Evolutionary conservation across 1,140 invertebrate species (phyloP).

Genomic region (Bombus impatiens): DNA sequence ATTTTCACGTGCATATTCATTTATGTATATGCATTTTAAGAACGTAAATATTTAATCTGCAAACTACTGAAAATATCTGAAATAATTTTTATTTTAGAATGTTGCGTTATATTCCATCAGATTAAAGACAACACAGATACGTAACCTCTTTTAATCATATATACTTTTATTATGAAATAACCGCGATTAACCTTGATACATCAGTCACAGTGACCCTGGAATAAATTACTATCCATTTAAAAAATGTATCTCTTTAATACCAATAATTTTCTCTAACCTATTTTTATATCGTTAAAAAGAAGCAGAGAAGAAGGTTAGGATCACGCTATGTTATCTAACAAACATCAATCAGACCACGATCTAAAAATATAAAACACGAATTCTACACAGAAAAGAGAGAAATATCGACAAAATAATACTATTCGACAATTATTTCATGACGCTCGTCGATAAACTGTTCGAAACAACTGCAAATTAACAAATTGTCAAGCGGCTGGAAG

Average conservation of each 20-base stretch:
- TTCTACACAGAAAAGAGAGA: background rate
- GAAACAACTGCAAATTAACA: slow-evolving; percentile 4
- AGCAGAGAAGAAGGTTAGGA: background rate
- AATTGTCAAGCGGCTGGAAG: background rate
- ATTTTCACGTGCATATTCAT: too few species aligned
- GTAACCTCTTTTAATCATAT: background rate
- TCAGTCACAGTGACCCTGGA: background rate
- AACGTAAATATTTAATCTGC: too few species aligned
- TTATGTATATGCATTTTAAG: too few species aligned
- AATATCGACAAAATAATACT: background rate
- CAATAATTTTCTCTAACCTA: background rate
- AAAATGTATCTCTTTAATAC: background rate
- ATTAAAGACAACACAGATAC: background rate
- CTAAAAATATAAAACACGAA: too few species aligned
- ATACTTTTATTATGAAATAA: background rate
- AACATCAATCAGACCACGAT: too few species aligned
- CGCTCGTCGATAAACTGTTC: background rate
- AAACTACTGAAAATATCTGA: too few species aligned
- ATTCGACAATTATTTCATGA: background rate
- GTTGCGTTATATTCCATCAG: background rate
- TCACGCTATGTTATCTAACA: background rate
- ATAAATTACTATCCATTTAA: background rate
- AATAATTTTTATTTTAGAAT: too few species aligned
- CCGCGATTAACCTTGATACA: background rate
- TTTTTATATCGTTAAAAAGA: background rate